Percentiles rank a stretch among this genome's conserved stretches.
phyloP scores from a whole-genome alignment of 1,140 invertebrate genomes.

The Lerema accius region DNA sequence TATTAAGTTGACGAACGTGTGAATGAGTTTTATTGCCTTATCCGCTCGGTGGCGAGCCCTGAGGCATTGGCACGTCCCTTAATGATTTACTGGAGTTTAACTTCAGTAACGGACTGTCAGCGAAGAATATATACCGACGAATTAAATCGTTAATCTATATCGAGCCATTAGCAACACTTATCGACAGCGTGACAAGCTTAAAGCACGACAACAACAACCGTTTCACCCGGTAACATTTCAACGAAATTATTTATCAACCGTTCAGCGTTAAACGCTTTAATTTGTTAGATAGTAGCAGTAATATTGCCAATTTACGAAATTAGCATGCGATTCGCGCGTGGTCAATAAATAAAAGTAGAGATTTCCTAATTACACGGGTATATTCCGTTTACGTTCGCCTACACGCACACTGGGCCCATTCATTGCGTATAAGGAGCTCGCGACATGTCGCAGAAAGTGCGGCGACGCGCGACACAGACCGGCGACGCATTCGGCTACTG shows the following conservation, averaged over 20 bases:
- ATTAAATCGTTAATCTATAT: slow-evolving; percentile 20
- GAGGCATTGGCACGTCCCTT: slow-evolving; percentile 67
- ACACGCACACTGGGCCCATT: slow-evolving; percentile 51
- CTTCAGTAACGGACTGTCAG: slow-evolving; percentile 22
- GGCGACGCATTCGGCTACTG: slow-evolving; percentile 49
- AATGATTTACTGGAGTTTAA: slow-evolving; percentile 65
- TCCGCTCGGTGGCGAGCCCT: slow-evolving; percentile 50
- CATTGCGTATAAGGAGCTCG: slow-evolving; percentile 58
- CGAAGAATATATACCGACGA: slow-evolving; percentile 10
- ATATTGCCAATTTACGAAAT: slow-evolving; percentile 33
- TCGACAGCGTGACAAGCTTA: slow-evolving; percentile 13
- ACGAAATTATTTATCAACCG: slow-evolving; percentile 23
- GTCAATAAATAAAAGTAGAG: slow-evolving; percentile 37
- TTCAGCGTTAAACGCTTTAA: slow-evolving; percentile 18
- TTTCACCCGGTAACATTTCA: slow-evolving; percentile 12
- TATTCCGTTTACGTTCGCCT: slow-evolving; percentile 48
- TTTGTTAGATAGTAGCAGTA: slow-evolving; percentile 22
- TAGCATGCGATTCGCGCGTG: slow-evolving; percentile 29
- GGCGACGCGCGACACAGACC: slow-evolving; percentile 44
- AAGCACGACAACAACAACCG: slow-evolving; percentile 15
- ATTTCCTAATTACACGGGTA: slow-evolving; percentile 53
- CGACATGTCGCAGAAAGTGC: slow-evolving; percentile 46
- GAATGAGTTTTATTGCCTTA: slow-evolving; percentile 80
- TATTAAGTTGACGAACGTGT: slow-evolving; percentile 77
- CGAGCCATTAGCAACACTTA: slow-evolving; percentile 6